phyloP scores from a whole-genome alignment of 2,888 invertebrate genomes.

The Morpho helenor region DNA sequence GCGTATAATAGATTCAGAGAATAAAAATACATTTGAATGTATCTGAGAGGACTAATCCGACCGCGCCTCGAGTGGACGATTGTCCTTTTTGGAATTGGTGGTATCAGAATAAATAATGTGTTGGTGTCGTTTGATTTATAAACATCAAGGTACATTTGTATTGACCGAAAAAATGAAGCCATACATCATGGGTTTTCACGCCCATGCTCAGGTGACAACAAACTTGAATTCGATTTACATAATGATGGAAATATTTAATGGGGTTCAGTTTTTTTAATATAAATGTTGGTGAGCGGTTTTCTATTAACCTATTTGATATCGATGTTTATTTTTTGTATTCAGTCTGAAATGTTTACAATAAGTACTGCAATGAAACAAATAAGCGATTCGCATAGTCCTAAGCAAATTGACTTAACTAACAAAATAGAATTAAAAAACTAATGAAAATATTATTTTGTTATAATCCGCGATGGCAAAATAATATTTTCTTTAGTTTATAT shows the following conservation, averaged over 20 bases:
- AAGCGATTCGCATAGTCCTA: too few relatives aligned
- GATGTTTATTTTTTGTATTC: too few relatives aligned
- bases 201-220: constrained; percentile 39
- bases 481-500: too few relatives aligned
- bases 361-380: too few relatives aligned
- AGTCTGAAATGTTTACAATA: too few relatives aligned
- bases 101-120: constrained; percentile 57
- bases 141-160: constrained; percentile 36
- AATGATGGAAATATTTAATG: constrained; percentile 43
- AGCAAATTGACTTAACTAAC: too few relatives aligned
- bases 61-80: constrained; percentile 56
- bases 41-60: constrained; percentile 62
- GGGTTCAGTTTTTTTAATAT: background rate
- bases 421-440: too few relatives aligned
- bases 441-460: too few relatives aligned
- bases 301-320: too few relatives aligned
- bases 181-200: constrained; percentile 48
- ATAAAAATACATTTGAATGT: constrained; percentile 50
- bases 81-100: constrained; percentile 44
- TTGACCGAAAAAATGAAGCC: constrained; percentile 38
- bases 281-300: background rate
- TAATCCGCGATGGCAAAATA: too few relatives aligned
- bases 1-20: constrained; percentile 18
- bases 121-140: constrained; percentile 54
- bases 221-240: constrained; percentile 47